A percentile compares a stretch with the other conserved stretches of the same genome.
These are phyloP conservation scores for Agrochola circellaris DNA, from an alignment of 2,888 invertebrate genomes.

Conservation along the genomic window DNA sequence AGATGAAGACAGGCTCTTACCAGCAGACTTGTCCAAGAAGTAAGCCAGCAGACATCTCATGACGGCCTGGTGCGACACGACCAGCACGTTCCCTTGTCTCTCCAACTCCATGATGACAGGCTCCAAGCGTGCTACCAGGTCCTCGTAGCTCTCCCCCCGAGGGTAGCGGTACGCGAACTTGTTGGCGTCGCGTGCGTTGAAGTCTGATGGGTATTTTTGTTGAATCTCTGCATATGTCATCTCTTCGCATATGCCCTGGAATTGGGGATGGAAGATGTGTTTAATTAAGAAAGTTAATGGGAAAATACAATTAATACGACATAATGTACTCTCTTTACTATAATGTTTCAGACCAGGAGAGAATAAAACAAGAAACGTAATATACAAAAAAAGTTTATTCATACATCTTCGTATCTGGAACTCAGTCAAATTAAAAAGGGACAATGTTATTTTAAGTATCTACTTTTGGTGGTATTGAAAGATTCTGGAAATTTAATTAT, in stretches of 20 bases:
- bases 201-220: constrained; percentile 98
- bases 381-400: background rate
- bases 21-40: constrained; percentile 98
- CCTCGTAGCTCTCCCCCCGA: constrained; percentile 98
- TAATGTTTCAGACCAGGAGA: background rate
- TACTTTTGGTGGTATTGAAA: background rate
- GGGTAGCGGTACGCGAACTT: constrained; percentile 98
- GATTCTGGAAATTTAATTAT: background rate
- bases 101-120: constrained; percentile 99
- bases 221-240: constrained; percentile 99
- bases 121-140: constrained; percentile 98
- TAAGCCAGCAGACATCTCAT: constrained; percentile 98
- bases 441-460: no score
- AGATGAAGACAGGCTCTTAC: constrained; percentile 84
- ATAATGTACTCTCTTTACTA: background rate
- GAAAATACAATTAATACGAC: background rate
- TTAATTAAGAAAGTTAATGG: background rate
- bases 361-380: background rate
- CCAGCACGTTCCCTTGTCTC: constrained; percentile 98
- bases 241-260: constrained; percentile 99
- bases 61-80: constrained; percentile 99
- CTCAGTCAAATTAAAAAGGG: background rate
- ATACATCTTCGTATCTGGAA: background rate
- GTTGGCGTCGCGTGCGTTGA: constrained; percentile 98
- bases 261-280: background rate